Conservation (phyloP, 2,888 invertebrate species). For the Eumerus sabulonum region DNA sequence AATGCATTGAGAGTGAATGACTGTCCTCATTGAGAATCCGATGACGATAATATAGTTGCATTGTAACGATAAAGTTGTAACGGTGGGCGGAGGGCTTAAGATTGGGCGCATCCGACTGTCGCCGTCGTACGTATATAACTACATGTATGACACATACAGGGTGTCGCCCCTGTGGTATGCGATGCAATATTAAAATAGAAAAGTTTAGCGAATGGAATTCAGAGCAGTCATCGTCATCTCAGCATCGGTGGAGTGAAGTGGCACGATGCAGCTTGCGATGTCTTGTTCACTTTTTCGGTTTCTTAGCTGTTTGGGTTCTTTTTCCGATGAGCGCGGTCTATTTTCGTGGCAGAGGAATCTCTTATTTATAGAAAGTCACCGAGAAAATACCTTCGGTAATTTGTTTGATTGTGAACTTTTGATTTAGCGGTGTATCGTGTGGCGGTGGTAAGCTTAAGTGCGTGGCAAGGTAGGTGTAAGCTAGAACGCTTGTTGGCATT, state of each 20-base stretch:
- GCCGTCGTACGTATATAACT: conserved; percentile 38
- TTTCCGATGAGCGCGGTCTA: conserved; percentile 46
- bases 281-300: conserved; percentile 45
- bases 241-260: conserved; percentile 29
- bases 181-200: conserved; percentile 67
- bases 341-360: conserved; percentile 56
- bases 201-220: conserved; percentile 68
- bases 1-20: conserved; percentile 54
- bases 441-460: no score
- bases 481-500: no score
- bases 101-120: conserved; percentile 51
- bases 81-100: conserved; percentile 42
- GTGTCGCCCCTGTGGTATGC: conserved; percentile 66
- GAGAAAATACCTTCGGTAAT: conserved; percentile 61
- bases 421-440: no score
- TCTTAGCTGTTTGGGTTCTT: conserved; percentile 44
- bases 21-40: conserved; percentile 63
- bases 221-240: conserved; percentile 66
- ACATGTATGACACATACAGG: conserved; percentile 42
- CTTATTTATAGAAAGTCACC: conserved; percentile 53
- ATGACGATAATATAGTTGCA: conserved; percentile 22
- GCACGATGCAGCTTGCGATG: conserved; percentile 30
- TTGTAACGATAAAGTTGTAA: conserved; percentile 36
- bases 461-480: no score
- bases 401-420: conserved; percentile 60